Evolutionary conservation across 1,140 invertebrate species (phyloP).

Genomic region (Galleria mellonella): DNA sequence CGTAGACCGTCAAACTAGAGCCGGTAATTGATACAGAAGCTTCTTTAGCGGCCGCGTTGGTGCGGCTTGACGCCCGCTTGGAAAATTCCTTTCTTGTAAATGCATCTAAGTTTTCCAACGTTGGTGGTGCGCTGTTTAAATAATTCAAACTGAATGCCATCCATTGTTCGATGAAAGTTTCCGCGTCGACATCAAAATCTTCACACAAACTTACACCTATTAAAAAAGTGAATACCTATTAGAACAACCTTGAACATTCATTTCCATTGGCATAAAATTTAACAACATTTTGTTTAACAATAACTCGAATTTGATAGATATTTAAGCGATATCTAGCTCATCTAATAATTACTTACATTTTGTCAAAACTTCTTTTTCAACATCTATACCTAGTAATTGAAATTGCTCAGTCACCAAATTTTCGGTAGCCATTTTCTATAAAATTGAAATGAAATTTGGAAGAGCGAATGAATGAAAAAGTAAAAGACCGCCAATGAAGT

Average conservation of each 20-base stretch:
- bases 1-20: constrained; percentile 49
- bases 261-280: constrained; percentile 32
- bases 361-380: constrained; percentile 52
- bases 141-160: constrained; percentile 79
- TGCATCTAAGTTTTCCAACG: constrained; percentile 72
- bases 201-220: constrained; percentile 76
- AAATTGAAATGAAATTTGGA: constrained; percentile 33
- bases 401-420: constrained; percentile 73
- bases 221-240: constrained; percentile 38
- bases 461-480: constrained; percentile 52
- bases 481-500: constrained; percentile 70
- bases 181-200: constrained; percentile 76
- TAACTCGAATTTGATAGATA: constrained; percentile 3
- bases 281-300: constrained; percentile 18
- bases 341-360: constrained; percentile 54
- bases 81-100: constrained; percentile 79
- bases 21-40: constrained; percentile 40
- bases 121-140: constrained; percentile 75
- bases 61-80: constrained; percentile 50
- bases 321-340: constrained; percentile 15
- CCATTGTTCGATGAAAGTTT: constrained; percentile 81
- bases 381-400: constrained; percentile 68
- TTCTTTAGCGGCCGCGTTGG: constrained; percentile 42
- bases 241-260: constrained; percentile 68
- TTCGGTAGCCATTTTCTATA: constrained; percentile 72